Base-by-base conservation (phyloP, 2,113 vertebrate species). In the Alouatta palliata region DNA sequence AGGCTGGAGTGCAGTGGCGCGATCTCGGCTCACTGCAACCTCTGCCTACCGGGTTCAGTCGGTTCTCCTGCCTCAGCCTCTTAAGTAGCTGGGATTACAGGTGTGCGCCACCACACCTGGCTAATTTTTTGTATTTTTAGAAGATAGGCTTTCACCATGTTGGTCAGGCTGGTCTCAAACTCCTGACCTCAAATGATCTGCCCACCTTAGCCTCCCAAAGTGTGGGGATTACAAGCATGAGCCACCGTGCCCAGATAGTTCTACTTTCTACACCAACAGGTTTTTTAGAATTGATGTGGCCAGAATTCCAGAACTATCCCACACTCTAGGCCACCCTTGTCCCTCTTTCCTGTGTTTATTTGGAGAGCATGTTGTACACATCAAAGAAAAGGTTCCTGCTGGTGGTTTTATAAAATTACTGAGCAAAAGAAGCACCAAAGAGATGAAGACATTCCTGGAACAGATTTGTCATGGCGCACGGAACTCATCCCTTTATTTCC, bases 301-400 rank as follows among this genome's bases (percentile, higher is more conserved):
- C 61, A 32, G 90, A 52, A 68, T 70, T 91, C 61, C 79, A 70
- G 83, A 84, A n/a, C 73, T 80, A 27, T 32, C 75, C 3, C 12
- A 25, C 21, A 9, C 30, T 17, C 32, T n/a, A 0, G n/a, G 9
- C 35, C 2, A 4, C 73, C 30, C 43, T 45, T 13, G 20, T 80
- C 40, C 49, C 56, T 76, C 61, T 73, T 56, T 84, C 80, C 71
- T 49, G 35, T 47, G 56, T 83, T 77, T 84, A 49, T 49, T 61
- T 54, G n/a, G 35, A 89, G 37, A 94, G 32, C 4, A 35, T 27
- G 37, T 56, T 23, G 25, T 45, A 37, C 37, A 19, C 9, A 37
- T 58, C n/a, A 49, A 71, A 96, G 47, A 71, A 45, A 40, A 54
- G 58, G 68, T 35, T 95, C 85, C 89, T 68, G 77, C 43, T 61